Base-by-base conservation (phyloP, 2,888 invertebrate genomes). In the Ypsolopha sequella region DNA sequence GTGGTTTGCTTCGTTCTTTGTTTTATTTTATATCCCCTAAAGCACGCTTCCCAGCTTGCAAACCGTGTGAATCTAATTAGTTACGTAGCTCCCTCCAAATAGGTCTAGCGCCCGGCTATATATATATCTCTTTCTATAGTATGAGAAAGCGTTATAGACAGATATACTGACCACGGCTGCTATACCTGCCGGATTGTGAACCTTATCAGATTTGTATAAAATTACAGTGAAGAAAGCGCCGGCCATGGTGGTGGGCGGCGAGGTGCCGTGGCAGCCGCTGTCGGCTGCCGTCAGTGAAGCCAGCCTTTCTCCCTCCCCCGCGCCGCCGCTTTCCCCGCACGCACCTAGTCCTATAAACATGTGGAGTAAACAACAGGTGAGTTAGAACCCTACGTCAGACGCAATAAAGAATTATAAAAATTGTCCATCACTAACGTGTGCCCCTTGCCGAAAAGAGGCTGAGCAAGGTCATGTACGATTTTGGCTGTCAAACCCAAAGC, bases 351-450 rank as follows among this genome's bases (percentile, higher is more conserved):
- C 77, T 50, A 73, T 78, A 65, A 74, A 67, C 56, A 91, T 91
- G 62, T 93, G 93, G 93, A 89, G 89, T 60, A 91, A 91, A 67
- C 91, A 91, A 63, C 92, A 92, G 87, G 92, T 91, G 58, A 44
- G 6, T 14, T 13, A 4, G n/a, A n/a, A n/a, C n/a, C n/a, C n/a
- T n/a, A 58, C 34, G 58, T 56, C 52, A 50, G 24, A 57, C 64
- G 58, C 54, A 64, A 57, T 48, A 63, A 63, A 54, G 55, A 52
- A 50, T 64, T 65, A 9, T 64, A 64, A 41, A 62, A 65, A 59
- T 61, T 60, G 45, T 59, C 62, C 60, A 64, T 61, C 56, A 59
- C 53, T 49, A 62, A 4, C 0, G 58, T 55, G 35, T 53, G 47
- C 8, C 52, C 52, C 24, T 33, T 51, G 41, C 55, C 6, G 47